Percentiles rank a stretch among this genome's conserved stretches.
These are phyloP conservation scores for Phataginus tricuspis DNA, from an alignment of 2,797 vertebrate species.

Conservation along the genomic window DNA sequence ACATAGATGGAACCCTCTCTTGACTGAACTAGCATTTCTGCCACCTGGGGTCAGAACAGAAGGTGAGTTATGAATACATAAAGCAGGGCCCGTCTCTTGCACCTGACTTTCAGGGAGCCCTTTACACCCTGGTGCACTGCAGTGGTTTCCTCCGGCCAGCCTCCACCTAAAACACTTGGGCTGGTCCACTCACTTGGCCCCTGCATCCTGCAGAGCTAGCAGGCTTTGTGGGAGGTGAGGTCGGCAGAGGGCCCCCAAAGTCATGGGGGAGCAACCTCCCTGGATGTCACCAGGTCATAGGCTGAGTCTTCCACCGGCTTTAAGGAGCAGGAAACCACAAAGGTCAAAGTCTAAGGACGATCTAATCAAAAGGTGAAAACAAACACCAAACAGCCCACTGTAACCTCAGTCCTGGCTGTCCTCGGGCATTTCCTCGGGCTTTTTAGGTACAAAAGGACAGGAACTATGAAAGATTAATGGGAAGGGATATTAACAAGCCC, in stretches of 20 bases:
- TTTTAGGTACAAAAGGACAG: neutral
- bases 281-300: neutral
- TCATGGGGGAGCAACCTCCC: rapidly evolving
- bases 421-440: rapidly evolving
- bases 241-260: rapidly evolving
- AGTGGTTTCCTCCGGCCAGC: neutral
- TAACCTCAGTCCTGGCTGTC: neutral
- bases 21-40: neutral
- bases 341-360: neutral
- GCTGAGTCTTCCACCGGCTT: neutral
- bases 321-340: neutral
- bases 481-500: neutral
- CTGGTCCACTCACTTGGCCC: neutral
- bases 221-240: rapidly evolving
- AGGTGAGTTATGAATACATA: neutral
- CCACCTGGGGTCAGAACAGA: neutral
- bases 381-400: rapidly evolving
- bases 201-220: neutral
- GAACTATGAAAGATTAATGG: neutral
- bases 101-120: neutral
- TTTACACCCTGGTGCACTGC: neutral
- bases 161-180: neutral
- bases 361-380: rapidly evolving
- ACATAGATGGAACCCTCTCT: too few species aligned
- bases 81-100: neutral